Evolutionary conservation across 2,888 invertebrate species (phyloP).

Genomic region (Phyto melanocephala): DNA sequence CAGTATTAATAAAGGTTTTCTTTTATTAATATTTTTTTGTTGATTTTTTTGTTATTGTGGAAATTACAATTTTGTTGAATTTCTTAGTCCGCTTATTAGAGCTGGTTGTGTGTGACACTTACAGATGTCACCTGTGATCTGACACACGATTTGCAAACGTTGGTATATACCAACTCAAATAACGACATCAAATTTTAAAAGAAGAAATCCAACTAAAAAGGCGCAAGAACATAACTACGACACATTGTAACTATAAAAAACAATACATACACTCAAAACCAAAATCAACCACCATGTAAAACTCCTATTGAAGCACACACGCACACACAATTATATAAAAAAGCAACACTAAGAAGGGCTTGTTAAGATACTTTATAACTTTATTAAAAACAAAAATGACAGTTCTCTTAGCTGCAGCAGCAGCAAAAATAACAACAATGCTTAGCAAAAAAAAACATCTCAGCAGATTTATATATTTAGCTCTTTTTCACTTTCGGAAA

Average conservation of each 20-base stretch:
- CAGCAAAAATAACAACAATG: background rate
- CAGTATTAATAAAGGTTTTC: background rate
- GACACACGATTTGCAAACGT: slow-evolving; percentile 71
- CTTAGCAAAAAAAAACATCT: background rate
- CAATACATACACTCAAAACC: background rate
- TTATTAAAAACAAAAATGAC: slow-evolving; percentile 62
- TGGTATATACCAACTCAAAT: slow-evolving; percentile 60
- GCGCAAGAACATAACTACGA: slow-evolving; percentile 48
- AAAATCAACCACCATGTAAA: background rate
- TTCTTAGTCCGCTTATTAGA: slow-evolving; percentile 41
- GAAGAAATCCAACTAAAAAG: slow-evolving; percentile 17
- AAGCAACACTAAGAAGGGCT: slow-evolving; percentile 44
- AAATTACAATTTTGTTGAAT: background rate
- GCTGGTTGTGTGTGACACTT: slow-evolving; percentile 73
- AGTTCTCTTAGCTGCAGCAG: slow-evolving; percentile 42
- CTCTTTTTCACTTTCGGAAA: background rate
- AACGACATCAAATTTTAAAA: slow-evolving; percentile 39
- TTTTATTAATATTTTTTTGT: background rate
- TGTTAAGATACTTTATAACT: slow-evolving; percentile 63
- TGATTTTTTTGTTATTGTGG: background rate
- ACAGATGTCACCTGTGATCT: slow-evolving; percentile 79
- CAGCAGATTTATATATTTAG: background rate
- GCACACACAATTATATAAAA: background rate
- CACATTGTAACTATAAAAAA: background rate
- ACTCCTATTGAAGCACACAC: background rate